Conservation (phyloP, 1,140 invertebrate genomes). For the Euglossa dilemma region DNA sequence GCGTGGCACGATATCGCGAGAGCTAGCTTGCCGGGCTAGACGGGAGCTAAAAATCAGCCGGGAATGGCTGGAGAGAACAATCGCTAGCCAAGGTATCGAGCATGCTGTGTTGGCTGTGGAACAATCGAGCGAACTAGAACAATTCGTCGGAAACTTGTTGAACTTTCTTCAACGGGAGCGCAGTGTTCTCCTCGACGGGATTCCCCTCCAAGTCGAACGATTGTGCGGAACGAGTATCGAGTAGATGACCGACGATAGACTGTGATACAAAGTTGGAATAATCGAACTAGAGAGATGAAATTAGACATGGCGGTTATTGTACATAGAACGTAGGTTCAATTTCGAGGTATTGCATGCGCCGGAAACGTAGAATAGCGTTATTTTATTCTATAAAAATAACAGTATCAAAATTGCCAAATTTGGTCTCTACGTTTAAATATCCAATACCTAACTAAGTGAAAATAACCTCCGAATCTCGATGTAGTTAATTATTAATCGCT, state of each 20-base stretch:
- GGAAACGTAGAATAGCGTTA: no score
- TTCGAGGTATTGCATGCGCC: no score
- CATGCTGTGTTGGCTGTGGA: slow-evolving; percentile 18
- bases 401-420: no score
- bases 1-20: neutral
- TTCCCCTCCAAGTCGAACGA: slow-evolving; percentile 37
- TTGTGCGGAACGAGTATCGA: slow-evolving; percentile 8
- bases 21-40: neutral
- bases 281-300: slow-evolving; percentile 3
- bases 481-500: no score
- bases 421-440: no score
- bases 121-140: slow-evolving; percentile 52
- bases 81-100: slow-evolving; percentile 6
- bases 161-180: slow-evolving; percentile 56
- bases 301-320: neutral
- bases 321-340: no score
- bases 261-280: neutral
- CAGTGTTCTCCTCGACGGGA: slow-evolving; percentile 36
- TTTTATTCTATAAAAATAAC: no score
- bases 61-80: neutral
- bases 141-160: slow-evolving; percentile 63
- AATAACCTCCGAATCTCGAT: no score
- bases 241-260: slow-evolving; percentile 17
- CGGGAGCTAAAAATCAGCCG: neutral
- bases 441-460: no score